Evolutionary conservation across 92 coral and sea anemone genomes (phyloP).

Genomic region (Zoanthus sociatus): DNA sequence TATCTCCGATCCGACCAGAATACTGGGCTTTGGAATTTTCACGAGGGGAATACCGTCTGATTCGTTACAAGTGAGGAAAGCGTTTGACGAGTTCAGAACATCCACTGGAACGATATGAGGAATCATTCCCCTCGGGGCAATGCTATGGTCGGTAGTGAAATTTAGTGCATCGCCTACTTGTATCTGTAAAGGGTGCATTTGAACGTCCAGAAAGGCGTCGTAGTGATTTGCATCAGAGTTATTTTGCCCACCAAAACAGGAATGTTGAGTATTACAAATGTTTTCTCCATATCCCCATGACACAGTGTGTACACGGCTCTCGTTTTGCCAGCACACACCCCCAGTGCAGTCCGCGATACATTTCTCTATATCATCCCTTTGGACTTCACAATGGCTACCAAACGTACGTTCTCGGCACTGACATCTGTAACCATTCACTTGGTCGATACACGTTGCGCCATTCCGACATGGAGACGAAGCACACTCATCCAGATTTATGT

Average conservation of each 20-base stretch:
- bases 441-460: constrained; percentile 90
- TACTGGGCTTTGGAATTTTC: constrained; percentile 57
- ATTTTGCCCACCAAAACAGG: constrained; percentile 89
- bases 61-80: constrained; percentile 82
- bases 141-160: constrained; percentile 85
- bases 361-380: constrained; percentile 68
- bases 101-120: constrained; percentile 74
- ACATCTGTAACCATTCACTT: constrained; percentile 89
- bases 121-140: constrained; percentile 79
- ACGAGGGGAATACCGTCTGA: constrained; percentile 82
- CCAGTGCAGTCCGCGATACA: constrained; percentile 81
- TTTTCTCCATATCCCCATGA: constrained; percentile 93
- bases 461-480: constrained; percentile 92
- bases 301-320: constrained; percentile 54
- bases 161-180: constrained; percentile 92
- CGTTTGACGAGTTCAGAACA: constrained; percentile 64
- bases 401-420: constrained; percentile 77
- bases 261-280: constrained; percentile 86
- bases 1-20: constrained; percentile 65
- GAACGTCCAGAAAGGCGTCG: constrained; percentile 91
- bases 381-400: constrained; percentile 93
- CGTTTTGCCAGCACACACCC: constrained; percentile 91
- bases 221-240: constrained; percentile 66
- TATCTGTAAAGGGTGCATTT: constrained; percentile 89
- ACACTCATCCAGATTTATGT: constrained; percentile 88